A percentile compares a stretch with the other conserved stretches of the same genome.
Evolutionary conservation across 2,888 invertebrate genomes (phyloP).

Genomic region (Calliphora vomitoria): DNA sequence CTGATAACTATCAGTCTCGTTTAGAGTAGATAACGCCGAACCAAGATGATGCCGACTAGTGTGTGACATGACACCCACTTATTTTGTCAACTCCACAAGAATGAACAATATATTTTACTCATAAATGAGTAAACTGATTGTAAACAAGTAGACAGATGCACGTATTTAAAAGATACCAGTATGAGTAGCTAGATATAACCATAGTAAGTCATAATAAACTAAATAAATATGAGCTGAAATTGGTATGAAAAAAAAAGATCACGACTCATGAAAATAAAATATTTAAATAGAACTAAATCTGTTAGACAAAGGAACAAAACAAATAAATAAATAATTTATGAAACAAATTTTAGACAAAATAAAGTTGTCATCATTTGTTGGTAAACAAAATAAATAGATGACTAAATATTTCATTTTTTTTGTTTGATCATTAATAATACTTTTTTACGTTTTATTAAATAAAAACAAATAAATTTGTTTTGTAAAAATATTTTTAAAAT

Average conservation of each 20-base stretch:
- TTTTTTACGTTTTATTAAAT: conserved; percentile 18
- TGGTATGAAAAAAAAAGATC: conserved; percentile 21
- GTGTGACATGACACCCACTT: conserved; percentile 33
- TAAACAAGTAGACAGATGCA: not conserved
- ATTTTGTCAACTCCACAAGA: not conserved
- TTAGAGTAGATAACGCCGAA: not conserved
- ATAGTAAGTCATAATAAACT: conserved; percentile 46
- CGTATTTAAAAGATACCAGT: not conserved
- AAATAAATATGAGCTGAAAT: conserved; percentile 22
- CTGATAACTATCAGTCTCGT: conserved; percentile 19
- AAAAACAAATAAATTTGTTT: not conserved
- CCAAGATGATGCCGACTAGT: not conserved
- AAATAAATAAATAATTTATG: conserved; percentile 54
- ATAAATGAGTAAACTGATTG: not conserved
- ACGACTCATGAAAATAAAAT: conserved; percentile 35
- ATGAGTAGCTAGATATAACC: not conserved
- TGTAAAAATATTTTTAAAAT: not conserved
- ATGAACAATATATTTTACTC: conserved; percentile 12
- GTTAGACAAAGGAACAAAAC: conserved; percentile 17
- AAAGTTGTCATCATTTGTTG: conserved; percentile 36
- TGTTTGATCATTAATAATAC: conserved; percentile 2
- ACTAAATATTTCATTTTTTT: conserved; percentile 6
- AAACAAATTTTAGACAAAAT: conserved; percentile 37
- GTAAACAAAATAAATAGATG: conserved; percentile 8
- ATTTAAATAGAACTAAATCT: conserved; percentile 21